Evolutionary conservation across 1,140 invertebrate genomes (phyloP), one percentile per base, ranked within the genome.

Genomic region (Drosophila nebulosa): DNA sequence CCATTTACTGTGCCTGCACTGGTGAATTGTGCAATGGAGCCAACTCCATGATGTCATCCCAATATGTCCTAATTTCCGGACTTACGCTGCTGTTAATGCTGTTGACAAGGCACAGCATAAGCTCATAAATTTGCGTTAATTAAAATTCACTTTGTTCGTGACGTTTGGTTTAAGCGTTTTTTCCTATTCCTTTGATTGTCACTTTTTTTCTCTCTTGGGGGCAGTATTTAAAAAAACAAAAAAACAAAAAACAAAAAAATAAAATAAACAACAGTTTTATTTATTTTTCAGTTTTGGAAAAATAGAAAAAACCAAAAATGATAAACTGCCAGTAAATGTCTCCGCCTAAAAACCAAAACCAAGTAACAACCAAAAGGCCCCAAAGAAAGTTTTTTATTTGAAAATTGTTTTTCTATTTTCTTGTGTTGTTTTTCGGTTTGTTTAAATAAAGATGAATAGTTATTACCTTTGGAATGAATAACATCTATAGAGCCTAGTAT

Each of bases 1-100:
- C 95, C 42, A 92, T 92, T 2, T 96, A 96, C 79, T 97, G 96
- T 90, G 93, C 95, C 22, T 97, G 96, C 83, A 94, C 94, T 66
- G 93, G 93, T 6, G 94, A 95, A 74, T 92, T 95, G 4, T 97
- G 96, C 91, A 97, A 97, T 78, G 83, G 91, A 21, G 93, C 93
- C 24, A 69, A 64, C 75, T 66, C 79, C 74, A 57, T 72, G 53
- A 51, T 32, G 16, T 18, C 42, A 26, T 67, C 56, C 75, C 27
- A 50, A 65, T 46, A 46, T 32, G 70, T 55, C 26, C 21, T 85
- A 12, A 22, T 59, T 50, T 58, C 74, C 21, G 74, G 74, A 39
- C 32, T 78, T 39, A 66, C 74, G 55, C 27, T 86, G 53, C 53
- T 81, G 56, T 35, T 86, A 51, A 78, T 86, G 53, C 53, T 81